Base-by-base conservation (phyloP, 2,888 invertebrate genomes). In the Morpho deidamia region DNA sequence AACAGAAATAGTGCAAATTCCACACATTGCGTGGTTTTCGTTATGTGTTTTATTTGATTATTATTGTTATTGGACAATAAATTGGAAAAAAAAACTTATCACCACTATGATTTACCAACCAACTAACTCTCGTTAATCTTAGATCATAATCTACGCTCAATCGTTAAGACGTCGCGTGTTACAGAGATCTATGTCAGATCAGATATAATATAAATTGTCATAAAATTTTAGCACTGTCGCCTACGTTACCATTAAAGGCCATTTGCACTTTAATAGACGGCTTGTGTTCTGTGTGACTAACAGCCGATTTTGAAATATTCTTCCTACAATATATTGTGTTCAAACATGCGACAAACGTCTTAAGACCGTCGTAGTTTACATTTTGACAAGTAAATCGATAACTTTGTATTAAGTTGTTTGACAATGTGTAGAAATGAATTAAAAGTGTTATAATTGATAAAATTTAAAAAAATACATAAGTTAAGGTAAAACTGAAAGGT, bases 161-260 rank as follows among this genome's bases (percentile, higher is more conserved):
- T 57, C 43, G 49, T 50, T 44, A 54, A 45, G 45, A 38, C 35
- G 44, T 51, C 53, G 51, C 53, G 49, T 49, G 49, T 39, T 49
- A 49, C 51, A 56, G 49, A 61, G 61, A 60, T 60, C 51, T 59
- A 58, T 61, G 59, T 55, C 55, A 52, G 49, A 55, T 53, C 47
- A 47, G 59, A 58, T 58, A 49, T 52, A 53, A 43, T 51, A 60
- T 65, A 64, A 63, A 67, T 62, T 63, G 62, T 65, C 71, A 70
- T 78, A 69, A 79, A 77, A 68, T 72, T 79, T 78, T 75, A 79
- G 73, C 72, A 70, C 71, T 50, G 55, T 63, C 77, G 70, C 78
- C 79, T 66, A 77, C 77, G 51, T 53, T 46, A 53, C 44, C 55
- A 60, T 60, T 61, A 61, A 60, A 60, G 48, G 57, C 62, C 59